Evolutionary conservation across 1,140 invertebrate genomes (phyloP).

Genomic region (Scylla paramamosain): DNA sequence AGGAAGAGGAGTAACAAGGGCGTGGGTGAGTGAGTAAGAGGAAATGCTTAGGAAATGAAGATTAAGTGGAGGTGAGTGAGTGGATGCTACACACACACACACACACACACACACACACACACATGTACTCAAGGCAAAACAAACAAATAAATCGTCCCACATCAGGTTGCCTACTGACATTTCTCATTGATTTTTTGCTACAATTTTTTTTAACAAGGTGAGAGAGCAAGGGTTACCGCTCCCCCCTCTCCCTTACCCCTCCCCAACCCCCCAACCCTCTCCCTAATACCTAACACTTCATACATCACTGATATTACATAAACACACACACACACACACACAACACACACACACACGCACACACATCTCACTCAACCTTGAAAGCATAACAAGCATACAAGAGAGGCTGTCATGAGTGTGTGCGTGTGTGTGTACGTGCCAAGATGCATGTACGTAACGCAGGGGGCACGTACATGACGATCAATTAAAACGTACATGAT

Average conservation of each 20-base stretch:
- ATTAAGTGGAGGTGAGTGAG: not conserved
- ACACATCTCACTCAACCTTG: not conserved
- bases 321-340: not conserved
- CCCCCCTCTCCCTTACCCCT: not conserved
- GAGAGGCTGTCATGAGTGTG: not conserved
- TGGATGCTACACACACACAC: not conserved
- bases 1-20: not conserved
- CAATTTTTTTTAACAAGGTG: not conserved
- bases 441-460: not conserved
- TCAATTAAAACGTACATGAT: not conserved
- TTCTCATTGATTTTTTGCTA: not conserved
- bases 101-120: conserved; percentile 11
- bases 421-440: not conserved
- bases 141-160: not conserved
- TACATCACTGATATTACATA: not conserved
- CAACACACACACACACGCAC: not conserved
- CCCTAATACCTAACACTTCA: not conserved
- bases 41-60: not conserved
- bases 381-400: too few relatives aligned
- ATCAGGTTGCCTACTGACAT: not conserved
- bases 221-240: not conserved
- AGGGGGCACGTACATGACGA: not conserved
- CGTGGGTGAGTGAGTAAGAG: too few relatives aligned
- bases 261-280: too few relatives aligned
- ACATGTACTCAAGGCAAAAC: not conserved